These are phyloP conservation scores for Uria aalge DNA, from an alignment of 2,113 vertebrate species.

Conservation along the genomic window DNA sequence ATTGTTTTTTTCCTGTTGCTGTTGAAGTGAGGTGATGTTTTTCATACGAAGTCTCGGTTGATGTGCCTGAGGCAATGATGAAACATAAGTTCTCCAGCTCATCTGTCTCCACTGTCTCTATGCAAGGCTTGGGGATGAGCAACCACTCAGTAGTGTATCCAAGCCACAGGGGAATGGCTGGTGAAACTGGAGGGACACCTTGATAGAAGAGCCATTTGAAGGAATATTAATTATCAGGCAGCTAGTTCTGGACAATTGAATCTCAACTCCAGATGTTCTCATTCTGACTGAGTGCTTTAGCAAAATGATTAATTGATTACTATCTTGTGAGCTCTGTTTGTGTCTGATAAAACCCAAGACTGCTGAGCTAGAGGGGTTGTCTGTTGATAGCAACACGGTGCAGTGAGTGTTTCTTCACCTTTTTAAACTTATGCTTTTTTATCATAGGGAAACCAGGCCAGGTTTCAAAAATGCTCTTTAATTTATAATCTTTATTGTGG, in stretches of 20 bases:
- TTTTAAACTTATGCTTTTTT: not conserved
- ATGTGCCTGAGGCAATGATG: not conserved
- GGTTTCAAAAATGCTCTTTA: not conserved
- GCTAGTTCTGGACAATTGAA: conserved; percentile 76
- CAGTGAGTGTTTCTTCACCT: not conserved
- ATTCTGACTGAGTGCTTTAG: conserved; percentile 59
- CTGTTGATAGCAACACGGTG: not conserved
- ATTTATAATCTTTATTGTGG: not conserved
- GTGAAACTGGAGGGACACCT: conserved; percentile 51
- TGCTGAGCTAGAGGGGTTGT: conserved; percentile 48
- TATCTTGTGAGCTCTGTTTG: conserved; percentile 44
- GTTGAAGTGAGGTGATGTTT: not conserved
- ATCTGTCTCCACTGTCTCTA: not conserved
- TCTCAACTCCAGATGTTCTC: conserved; percentile 71
- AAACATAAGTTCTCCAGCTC: not conserved
- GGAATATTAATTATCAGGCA: conserved; percentile 70
- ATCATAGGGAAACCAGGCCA: not conserved
- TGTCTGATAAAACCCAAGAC: conserved; percentile 47
- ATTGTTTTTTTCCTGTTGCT: not conserved
- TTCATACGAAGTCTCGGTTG: not conserved
- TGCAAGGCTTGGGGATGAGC: not conserved
- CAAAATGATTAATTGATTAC: conserved; percentile 57
- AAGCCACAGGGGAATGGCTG: not conserved
- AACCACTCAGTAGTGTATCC: not conserved
- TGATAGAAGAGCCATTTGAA: conserved; percentile 43